Base-by-base conservation (phyloP, 2,888 invertebrate species). In the Pandemis corylana region DNA sequence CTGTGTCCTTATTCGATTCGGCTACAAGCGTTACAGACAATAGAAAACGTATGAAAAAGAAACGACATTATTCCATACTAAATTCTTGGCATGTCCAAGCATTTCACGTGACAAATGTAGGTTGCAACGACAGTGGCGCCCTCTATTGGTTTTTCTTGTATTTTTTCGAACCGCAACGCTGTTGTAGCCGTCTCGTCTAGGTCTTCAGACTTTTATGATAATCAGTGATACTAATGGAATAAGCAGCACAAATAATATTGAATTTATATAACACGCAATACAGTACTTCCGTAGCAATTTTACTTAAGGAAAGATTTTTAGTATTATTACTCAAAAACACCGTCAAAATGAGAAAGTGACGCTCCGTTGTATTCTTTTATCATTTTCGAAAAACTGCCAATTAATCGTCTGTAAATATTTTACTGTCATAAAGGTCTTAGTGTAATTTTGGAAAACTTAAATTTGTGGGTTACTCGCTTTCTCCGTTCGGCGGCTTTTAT, bases 401-500 rank as follows among this genome's bases (percentile, higher is more conserved):
- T 44, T 28, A 41, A 0, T 15, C 28, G 36, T 41, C 28, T 71
- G 66, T 74, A 69, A 56, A 71, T 70, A 75, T 62, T 44, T 42
- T 49, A 41, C 70, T 61, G 49, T 64, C 41, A 46, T 53, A 61
- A 42, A n/a, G 20, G 49, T 65, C 5, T 6, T 28, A 49, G 20
- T 64, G 46, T n/a, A 51, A 61, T n/a, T 46, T 12, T 53, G 51
- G 36, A 67, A 66, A 62, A 68, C 36, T 65, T 28, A 28, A 5
- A 66, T 70, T 66, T 53, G 56, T 36, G 13, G 65, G 75, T 71
- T 68, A 77, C 74, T 70, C 76, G 78, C 77, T 82, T 83, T 85
- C 84, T 83, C 82, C 83, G 68, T 77, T 74, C 72, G 68, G 61
- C 77, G 68, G 76, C 65, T 71, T 78, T 77, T 59, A 59, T 78